These are phyloP conservation scores for Sepiola atlantica DNA, from an alignment of 2,888 invertebrate species.

Conservation along the genomic window DNA sequence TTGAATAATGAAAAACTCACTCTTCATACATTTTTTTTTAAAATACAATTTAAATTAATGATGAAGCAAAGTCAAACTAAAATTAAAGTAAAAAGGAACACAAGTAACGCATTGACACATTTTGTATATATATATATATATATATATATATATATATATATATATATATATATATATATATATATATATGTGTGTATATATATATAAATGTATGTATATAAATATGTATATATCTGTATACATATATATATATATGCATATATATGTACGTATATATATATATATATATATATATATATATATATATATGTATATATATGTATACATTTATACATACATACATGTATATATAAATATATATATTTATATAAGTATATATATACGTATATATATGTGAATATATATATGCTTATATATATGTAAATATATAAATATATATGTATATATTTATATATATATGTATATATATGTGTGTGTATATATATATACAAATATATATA, in stretches of 20 bases:
- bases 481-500: not conserved
- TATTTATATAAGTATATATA: not conserved
- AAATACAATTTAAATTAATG: too few relatives aligned
- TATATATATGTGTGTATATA: too few relatives aligned
- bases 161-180: too few relatives aligned
- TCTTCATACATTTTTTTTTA: too few relatives aligned
- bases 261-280: not conserved
- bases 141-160: too few relatives aligned
- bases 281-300: not conserved
- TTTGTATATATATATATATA: too few relatives aligned
- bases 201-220: too few relatives aligned
- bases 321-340: not conserved
- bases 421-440: not conserved
- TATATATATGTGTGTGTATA: not conserved
- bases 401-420: too few relatives aligned
- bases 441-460: not conserved
- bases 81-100: too few relatives aligned
- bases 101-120: too few relatives aligned
- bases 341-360: not conserved
- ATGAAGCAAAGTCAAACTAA: too few relatives aligned
- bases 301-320: not conserved
- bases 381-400: not conserved
- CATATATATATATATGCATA: not conserved
- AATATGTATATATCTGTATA: not conserved
- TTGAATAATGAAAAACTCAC: too few relatives aligned